Percentiles rank a stretch among this genome's conserved stretches.
Conservation (phyloP, 2,113 vertebrate genomes). For the Loxodonta africana region DNA sequence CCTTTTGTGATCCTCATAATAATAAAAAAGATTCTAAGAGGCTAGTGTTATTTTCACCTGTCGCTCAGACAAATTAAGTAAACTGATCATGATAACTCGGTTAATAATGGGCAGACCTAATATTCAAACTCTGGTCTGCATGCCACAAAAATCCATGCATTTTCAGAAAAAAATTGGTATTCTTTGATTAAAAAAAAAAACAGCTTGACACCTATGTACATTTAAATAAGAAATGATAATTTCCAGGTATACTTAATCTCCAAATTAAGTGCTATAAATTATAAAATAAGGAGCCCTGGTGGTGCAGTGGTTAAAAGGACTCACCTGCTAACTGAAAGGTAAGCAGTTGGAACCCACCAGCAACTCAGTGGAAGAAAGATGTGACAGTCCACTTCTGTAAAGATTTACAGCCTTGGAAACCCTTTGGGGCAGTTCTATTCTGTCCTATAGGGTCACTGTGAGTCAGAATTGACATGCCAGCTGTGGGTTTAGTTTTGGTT, state of each 20-base stretch:
- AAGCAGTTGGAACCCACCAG: no score
- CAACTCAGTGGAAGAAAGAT: no score
- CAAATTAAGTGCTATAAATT: not conserved
- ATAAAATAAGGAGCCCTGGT: not conserved
- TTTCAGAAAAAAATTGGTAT: not conserved
- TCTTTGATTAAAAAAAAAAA: not conserved
- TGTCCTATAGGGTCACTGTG: no score
- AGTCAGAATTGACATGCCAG: no score
- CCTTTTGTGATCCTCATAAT: not conserved
- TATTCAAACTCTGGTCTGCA: not conserved
- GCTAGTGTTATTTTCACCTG: not conserved
- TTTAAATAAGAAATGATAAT: not conserved
- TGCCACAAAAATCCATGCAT: not conserved
- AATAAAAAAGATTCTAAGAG: not conserved
- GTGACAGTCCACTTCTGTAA: no score
- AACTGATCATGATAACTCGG: not conserved
- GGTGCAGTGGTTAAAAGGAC: no score
- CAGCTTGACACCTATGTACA: not conserved
- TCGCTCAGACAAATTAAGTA: not conserved
- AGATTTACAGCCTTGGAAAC: no score
- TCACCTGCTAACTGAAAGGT: no score
- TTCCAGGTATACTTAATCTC: not conserved
- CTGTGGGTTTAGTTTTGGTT: no score
- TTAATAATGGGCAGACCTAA: not conserved
- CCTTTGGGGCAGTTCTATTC: no score